Evolutionary conservation across 64 coral and sea anemone genomes (phyloP).

Genomic region (Astreopora myriophthalma): DNA sequence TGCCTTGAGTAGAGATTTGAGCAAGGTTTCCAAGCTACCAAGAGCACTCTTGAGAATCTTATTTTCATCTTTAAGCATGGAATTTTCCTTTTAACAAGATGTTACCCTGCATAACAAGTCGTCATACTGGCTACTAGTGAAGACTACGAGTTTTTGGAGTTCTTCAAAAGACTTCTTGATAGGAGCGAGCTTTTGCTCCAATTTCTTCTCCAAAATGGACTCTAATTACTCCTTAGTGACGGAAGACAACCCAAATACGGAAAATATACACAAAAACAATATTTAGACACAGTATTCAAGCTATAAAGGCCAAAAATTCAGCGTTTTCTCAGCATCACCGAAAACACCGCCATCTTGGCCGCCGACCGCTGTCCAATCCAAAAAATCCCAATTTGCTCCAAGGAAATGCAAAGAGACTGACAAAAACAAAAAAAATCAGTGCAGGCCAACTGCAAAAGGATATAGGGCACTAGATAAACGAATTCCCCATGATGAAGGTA

Average conservation of each 20-base stretch:
- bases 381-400: too few relatives aligned
- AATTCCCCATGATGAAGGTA: too few relatives aligned
- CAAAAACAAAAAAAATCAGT: too few relatives aligned
- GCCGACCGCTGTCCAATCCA: conserved; percentile 22
- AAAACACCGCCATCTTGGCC: neutral
- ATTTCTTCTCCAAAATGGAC: neutral
- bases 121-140: neutral
- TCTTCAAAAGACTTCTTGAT: neutral
- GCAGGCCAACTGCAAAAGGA: too few relatives aligned
- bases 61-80: neutral
- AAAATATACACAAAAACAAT: neutral
- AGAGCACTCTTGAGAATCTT: neutral
- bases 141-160: neutral
- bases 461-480: too few relatives aligned
- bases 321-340: neutral
- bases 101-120: neutral
- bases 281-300: neutral
- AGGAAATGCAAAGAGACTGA: too few relatives aligned
- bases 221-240: neutral
- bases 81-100: neutral
- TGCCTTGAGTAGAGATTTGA: too few relatives aligned
- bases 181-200: neutral
- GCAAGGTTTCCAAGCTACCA: neutral
- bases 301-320: neutral
- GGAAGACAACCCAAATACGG: neutral